A percentile compares a stretch with the other conserved stretches of the same genome.
phyloP scores from a whole-genome alignment of 2,797 vertebrate genomes.

The Poecile montanus region DNA sequence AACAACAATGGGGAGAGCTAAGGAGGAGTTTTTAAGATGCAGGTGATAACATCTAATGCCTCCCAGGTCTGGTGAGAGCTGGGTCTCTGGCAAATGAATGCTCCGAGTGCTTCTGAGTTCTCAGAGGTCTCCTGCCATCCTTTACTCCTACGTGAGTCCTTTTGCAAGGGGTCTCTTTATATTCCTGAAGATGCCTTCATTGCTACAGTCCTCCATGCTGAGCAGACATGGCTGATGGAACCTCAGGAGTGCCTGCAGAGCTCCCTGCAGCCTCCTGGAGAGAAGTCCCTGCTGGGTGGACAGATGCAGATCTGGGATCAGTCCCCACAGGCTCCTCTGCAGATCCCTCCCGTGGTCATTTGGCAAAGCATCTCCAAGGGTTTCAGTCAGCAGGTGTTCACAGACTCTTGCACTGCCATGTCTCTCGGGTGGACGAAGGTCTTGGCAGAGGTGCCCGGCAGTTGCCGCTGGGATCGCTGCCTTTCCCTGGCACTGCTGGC shows the following conservation, averaged over 20 bases:
- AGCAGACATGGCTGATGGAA: background rate
- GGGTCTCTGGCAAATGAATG: rapidly evolving
- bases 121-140: background rate
- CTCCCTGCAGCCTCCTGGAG: background rate
- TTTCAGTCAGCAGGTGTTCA: background rate
- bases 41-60: background rate
- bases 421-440: background rate
- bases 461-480: background rate
- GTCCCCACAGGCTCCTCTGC: background rate
- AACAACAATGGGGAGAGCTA: background rate
- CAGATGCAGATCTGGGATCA: background rate
- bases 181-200: background rate
- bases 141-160: background rate
- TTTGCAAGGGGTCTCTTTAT: background rate
- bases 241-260: background rate
- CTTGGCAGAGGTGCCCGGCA: background rate
- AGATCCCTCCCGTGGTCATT: rapidly evolving
- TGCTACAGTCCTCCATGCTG: rapidly evolving
- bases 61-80: background rate
- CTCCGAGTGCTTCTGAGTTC: background rate
- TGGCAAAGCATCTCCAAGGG: background rate
- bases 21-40: background rate
- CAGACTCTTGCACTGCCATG: background rate
- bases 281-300: background rate
- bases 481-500: rapidly evolving